These are phyloP conservation scores for Nyctalus aviator DNA, from an alignment of 2,797 vertebrate genomes.

Conservation along the genomic window DNA sequence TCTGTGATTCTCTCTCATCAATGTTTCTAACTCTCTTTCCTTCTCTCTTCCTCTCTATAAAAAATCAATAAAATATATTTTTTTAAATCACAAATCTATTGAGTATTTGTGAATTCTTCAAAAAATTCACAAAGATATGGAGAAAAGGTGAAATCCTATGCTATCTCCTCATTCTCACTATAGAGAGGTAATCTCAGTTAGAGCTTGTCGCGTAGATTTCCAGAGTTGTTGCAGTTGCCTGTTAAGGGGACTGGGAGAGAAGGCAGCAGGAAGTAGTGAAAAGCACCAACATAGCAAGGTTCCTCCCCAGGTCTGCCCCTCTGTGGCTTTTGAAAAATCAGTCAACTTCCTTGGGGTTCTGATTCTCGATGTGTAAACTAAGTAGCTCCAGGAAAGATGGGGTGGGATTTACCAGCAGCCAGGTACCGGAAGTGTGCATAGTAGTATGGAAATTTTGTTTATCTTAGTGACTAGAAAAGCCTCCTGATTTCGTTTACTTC, in stretches of 20 bases:
- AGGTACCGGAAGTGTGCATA: background rate
- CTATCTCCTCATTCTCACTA: background rate
- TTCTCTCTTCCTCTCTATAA: no score
- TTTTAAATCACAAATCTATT: background rate
- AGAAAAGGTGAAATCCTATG: background rate
- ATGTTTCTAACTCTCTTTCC: no score
- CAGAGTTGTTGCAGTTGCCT: background rate
- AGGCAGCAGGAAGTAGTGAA: background rate
- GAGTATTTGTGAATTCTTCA: background rate
- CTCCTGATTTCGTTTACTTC: no score
- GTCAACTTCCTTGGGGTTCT: background rate
- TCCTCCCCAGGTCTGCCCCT: background rate
- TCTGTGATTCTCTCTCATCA: no score
- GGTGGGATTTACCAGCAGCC: background rate
- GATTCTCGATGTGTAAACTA: background rate
- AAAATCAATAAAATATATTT: no score
- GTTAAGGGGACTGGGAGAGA: background rate
- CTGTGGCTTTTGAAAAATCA: background rate
- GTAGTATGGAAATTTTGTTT: background rate
- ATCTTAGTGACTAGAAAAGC: background rate
- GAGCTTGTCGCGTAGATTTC: background rate
- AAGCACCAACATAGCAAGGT: constrained; percentile 27
- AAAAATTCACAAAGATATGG: background rate
- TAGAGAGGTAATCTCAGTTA: background rate
- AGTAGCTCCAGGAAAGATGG: background rate